Evolutionary conservation across 2,113 vertebrate species (phyloP), one percentile per base, ranked within the genome.

Genomic region (Galeopterus variegatus): DNA sequence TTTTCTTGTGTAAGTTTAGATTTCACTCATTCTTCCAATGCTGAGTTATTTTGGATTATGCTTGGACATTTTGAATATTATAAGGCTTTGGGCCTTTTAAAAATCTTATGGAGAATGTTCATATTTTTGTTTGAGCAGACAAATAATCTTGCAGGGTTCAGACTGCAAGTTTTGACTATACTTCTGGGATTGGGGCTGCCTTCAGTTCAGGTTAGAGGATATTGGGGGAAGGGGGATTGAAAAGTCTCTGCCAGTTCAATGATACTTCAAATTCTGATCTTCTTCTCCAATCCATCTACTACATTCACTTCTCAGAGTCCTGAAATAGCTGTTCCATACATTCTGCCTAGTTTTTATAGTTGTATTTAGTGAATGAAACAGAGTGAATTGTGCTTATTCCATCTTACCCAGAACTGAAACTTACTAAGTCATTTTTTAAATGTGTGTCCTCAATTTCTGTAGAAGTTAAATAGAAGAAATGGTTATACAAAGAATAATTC

Each of bases 41-140:
- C 81, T 88, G 12, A 86, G 48, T 84, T 94, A 94, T 90, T 97
- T 69, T 96, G n/a, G 58, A 56, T 87, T 90, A 45, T 75, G 70
- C 13, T 56, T 93, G 69, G 76, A 75, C 26, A 80, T 84, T 94
- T 92, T 90, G 76, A 77, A 79, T 70, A 77, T 45, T 69, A 72
- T 50, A 93, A 70, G 50, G 41, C 45, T 73, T 21, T 82, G 24
- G 48, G 9, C 17, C 17, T 33, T 85, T 45, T 80, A 91, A n/a
- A 94, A 94, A 86, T 87, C 62, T 31, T n/a, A 60, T 72, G 15
- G 19, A 86, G 36, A 26, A 60, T 50, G 28, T 11, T 91, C 14
- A 21, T 90, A 77, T 94, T 89, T 94, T 94, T 87, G 45, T 94
- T 76, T 95, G 45, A 84, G 36, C 15, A 79, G 26, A 31, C 23